Base-by-base conservation (phyloP, 1,140 invertebrate genomes). In the Drosophila ogumai region DNA sequence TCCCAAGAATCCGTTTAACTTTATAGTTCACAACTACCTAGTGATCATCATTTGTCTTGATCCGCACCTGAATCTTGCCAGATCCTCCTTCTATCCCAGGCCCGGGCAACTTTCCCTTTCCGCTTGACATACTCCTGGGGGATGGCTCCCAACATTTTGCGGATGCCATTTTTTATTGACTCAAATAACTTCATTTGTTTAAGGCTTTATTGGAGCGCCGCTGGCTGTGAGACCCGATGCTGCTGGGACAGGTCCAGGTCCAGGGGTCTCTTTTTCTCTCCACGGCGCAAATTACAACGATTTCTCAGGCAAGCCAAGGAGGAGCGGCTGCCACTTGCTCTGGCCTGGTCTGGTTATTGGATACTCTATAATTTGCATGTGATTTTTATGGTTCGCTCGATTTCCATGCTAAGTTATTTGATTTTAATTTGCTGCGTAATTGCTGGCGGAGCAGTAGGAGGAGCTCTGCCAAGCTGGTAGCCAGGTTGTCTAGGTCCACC, bases 361-460 rank as follows among this genome's bases (percentile, higher is more conserved):
- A 59, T 64, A 71, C 82, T 75, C 79, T 91, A 91, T 91, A 91
- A 91, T 91, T 91, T 91, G 87, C 88, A 91, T 91, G 88, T 84
- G 88, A 87, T 91, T 91, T 91, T 91, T 91, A 91, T 85, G 81
- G 69, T 69, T 75, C 59, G 55, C 66, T 76, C 84, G 75, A 87
- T 91, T 91, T 91, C 75, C 67, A 75, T 80, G 67, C 64, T 91
- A 91, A 91, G 71, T 91, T 91, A 91, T 91, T 91, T 91, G 88
- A 91, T 91, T 91, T 91, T 91, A 91, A 91, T 91, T 91, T 91
- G 88, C 88, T 82, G 82, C 80, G 75, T 91, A 91, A 91, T 91
- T 91, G 88, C 56, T 55, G 80, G 78, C 73, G 55, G 75, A 65
- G 69, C 59, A 64, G 64, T 6, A 64, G 56, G 63, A 73, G 75